Evolutionary conservation across 2,113 vertebrate genomes (phyloP), one percentile per base, ranked within the genome.

Genomic region (Clarias batrachus): DNA sequence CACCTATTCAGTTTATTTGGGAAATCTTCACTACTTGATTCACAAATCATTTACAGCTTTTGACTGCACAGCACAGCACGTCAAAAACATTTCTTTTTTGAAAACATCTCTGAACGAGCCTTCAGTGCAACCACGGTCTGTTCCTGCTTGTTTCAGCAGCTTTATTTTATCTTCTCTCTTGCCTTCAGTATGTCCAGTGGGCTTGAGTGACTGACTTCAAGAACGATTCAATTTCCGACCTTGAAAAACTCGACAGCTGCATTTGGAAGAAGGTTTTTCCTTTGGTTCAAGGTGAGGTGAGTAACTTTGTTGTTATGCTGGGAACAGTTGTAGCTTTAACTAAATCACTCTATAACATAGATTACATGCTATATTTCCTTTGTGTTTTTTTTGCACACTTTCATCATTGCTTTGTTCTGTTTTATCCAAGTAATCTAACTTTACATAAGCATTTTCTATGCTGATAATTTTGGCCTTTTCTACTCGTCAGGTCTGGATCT

Each of bases 61-160:
- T 48, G 81, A 65, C 62, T 17, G 80, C 23, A 63, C 25, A 8
- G 59, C 59, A 14, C 60, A 37, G 59, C 33, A n/a, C 60, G 9
- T 82, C 81, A 66, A 19, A 62, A 27, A 25, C 63, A n/a, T 65
- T 82, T 6, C 5, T 48, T 48, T 48, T 48, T 37, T 81, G 62
- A 62, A 81, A 41, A 10, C 27, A 62, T 80, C 37, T 41, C 37
- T 48, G 81, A 37, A 66, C 41, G 27, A n/a, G 25, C 25, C 81
- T 17, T 13, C 30, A 41, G 57, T 8, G 57, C 30, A 81, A 79
- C 60, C 4, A 1, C 19, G 27, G 7, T 82, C 37, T 19, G 33
- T 82, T 82, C 62, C 41, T 52, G 81, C 81, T 82, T 82, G 62
- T 66, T 52, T 52, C 62, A 66, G 62, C 62, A 82, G 81, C 1